Conservation (phyloP, 2,888 invertebrate genomes). For the Troides oblongomaculatus region DNA sequence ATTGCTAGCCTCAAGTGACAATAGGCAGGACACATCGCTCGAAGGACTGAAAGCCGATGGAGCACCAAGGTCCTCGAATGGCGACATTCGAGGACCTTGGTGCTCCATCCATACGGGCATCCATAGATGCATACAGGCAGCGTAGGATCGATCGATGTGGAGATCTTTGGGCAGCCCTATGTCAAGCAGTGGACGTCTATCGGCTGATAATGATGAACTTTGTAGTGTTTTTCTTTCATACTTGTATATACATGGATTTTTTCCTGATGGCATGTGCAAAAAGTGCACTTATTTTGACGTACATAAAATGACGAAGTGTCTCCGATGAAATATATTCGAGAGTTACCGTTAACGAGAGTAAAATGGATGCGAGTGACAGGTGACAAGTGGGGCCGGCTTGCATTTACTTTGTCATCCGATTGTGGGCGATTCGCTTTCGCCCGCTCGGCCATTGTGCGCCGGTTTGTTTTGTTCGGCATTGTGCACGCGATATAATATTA, state of each 20-base stretch:
- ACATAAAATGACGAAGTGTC: constrained; percentile 26
- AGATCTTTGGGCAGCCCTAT: no score
- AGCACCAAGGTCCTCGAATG: no score
- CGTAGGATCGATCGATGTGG: no score
- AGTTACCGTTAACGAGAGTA: constrained; percentile 31
- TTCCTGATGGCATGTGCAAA: not conserved
- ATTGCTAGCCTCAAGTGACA: no score
- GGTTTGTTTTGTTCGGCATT: constrained; percentile 13
- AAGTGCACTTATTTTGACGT: constrained; percentile 3
- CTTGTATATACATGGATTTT: not conserved
- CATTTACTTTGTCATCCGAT: constrained; percentile 27
- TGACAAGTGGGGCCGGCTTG: constrained; percentile 27
- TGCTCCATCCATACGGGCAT: no score
- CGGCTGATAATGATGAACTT: no score
- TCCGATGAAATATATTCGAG: constrained; percentile 25
- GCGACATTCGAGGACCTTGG: no score
- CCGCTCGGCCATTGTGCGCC: constrained; percentile 10
- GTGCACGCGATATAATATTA: constrained; percentile 19
- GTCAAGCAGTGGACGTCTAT: no score
- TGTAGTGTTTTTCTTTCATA: not conserved
- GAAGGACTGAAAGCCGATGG: no score
- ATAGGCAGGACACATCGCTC: no score
- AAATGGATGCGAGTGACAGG: constrained; percentile 30
- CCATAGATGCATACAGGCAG: no score
- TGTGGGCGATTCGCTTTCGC: constrained; percentile 27